Base-by-base conservation (phyloP, 1,140 invertebrate species). In the Hestina assimilis region DNA sequence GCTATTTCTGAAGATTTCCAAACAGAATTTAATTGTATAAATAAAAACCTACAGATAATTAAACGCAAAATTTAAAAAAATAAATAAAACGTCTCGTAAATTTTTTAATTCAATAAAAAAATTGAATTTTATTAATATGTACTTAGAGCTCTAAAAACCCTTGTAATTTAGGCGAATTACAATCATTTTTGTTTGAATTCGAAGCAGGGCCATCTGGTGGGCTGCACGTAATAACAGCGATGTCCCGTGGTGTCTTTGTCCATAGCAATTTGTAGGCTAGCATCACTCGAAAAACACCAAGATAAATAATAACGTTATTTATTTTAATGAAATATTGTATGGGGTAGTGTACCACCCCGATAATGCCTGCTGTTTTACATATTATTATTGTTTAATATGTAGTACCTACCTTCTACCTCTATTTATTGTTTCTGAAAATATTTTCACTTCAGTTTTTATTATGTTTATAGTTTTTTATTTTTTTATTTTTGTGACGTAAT, bases 261-360 rank as follows among this genome's bases (percentile, higher is more conserved):
- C 74, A 42, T 31, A 35, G 60, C 85, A 82, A 87, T 87, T 87
- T 87, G 83, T 87, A 83, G n/a, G 75, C 75, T 75, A 66, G 67
- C 75, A 76, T 78, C 72, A 73, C 72, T 74, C 69, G 65, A 73
- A 77, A 84, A 78, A 78, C 70, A 77, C 62, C 68, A 69, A 69
- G 21, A 50, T 50, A 83, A 83, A 83, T 83, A 83, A 86, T 83
- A 79, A 82, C 68, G 68, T 87, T 87, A 79, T 85, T 85, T 83
- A 71, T 74, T 79, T 79, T 83, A 74, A 80, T 75, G 71, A 72
- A 79, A 74, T 74, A 65, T 69, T 59, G 59, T 56, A 48, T 51
- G 45, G 35, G 52, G 46, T 23, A n/a, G n/a, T 9, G 23, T 48
- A 15, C 28, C 17, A 35, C 55, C 46, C 40, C 28, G 40, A 11